phyloP scores from a whole-genome alignment of 2,888 invertebrate genomes.

The Pammene fasciana region DNA sequence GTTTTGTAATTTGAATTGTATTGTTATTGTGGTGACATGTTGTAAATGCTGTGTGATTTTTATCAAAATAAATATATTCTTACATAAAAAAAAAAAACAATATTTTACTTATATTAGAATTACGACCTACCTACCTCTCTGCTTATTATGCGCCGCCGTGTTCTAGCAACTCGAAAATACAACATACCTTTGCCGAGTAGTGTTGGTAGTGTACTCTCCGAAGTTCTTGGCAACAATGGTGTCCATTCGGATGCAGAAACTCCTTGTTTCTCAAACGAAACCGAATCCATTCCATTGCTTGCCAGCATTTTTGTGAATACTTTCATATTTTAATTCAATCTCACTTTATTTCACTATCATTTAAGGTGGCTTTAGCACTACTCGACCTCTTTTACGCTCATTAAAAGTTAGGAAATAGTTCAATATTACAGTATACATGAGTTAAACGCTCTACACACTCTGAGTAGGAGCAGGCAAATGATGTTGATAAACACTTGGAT shows the following conservation, averaged over 20 bases:
- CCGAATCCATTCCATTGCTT: slow-evolving; percentile 50
- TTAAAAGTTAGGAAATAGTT: slow-evolving; percentile 10
- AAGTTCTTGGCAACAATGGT: slow-evolving; percentile 57
- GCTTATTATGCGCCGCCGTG: not conserved
- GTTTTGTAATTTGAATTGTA: too few species aligned
- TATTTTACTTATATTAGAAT: too few species aligned
- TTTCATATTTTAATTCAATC: slow-evolving; percentile 47
- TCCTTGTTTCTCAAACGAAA: slow-evolving; percentile 53
- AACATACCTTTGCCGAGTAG: slow-evolving; percentile 49
- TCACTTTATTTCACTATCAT: slow-evolving; percentile 28
- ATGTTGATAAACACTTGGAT: slow-evolving; percentile 4
- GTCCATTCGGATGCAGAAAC: slow-evolving; percentile 62
- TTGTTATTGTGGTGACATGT: too few species aligned
- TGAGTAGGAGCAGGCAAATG: not conserved
- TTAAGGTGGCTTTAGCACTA: slow-evolving; percentile 28
- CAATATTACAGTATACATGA: not conserved
- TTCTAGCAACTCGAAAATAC: not conserved
- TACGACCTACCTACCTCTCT: too few species aligned
- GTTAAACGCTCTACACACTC: not conserved
- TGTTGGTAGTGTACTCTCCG: slow-evolving; percentile 45
- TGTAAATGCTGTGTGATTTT: too few species aligned
- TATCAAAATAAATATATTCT: too few species aligned
- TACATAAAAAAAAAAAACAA: too few species aligned
- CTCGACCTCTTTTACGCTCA: slow-evolving; percentile 12
- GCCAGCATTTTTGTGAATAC: slow-evolving; percentile 56